Evolutionary conservation across 2,113 vertebrate genomes (phyloP).

Genomic region (Callorhinus ursinus): DNA sequence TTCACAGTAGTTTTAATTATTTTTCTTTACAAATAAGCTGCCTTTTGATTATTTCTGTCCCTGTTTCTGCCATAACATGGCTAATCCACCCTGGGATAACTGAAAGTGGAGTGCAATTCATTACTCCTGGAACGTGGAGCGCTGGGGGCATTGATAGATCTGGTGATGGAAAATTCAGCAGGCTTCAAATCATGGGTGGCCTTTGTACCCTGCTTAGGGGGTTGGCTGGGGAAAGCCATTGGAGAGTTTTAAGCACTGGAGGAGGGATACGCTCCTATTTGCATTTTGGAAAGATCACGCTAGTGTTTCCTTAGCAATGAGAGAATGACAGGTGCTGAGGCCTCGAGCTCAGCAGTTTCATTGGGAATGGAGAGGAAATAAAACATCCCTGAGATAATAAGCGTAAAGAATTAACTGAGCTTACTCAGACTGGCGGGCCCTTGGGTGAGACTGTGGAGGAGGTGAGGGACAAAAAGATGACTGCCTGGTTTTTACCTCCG

Average conservation of each 20-base stretch:
- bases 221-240: neutral
- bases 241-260: neutral
- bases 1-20: neutral
- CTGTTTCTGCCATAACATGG: neutral
- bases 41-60: neutral
- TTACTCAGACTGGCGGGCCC: neutral
- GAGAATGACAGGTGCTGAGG: neutral
- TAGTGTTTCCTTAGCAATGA: neutral
- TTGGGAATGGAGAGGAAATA: neutral
- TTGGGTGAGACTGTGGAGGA: neutral
- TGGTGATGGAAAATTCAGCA: neutral
- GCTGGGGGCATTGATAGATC: neutral
- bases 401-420: neutral
- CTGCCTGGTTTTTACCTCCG: neutral
- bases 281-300: slow-evolving; percentile 12
- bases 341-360: neutral
- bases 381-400: neutral
- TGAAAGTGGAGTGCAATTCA: neutral
- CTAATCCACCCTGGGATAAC: neutral
- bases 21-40: neutral
- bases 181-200: neutral
- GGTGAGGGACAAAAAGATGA: neutral
- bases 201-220: neutral
- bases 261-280: neutral
- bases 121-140: neutral